Percentiles rank a stretch among this genome's conserved stretches.
Evolutionary conservation across 2,888 invertebrate genomes (phyloP).

Genomic region (Acrobasis suavella): DNA sequence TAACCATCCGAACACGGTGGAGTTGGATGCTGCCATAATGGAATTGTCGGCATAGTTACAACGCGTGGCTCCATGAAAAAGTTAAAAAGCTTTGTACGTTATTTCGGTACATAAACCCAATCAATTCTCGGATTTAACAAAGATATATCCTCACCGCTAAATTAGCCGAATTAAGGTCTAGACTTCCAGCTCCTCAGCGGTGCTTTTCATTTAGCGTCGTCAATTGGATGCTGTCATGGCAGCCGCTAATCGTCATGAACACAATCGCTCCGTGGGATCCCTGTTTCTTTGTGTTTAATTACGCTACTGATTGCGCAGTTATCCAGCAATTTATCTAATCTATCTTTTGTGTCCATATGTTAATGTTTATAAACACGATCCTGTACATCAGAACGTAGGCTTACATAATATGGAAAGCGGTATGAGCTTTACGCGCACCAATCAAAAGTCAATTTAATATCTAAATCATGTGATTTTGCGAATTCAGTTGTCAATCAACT

Average conservation of each 20-base stretch:
- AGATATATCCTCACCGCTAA: neutral
- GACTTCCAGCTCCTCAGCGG: neutral
- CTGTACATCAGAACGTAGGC: too few relatives aligned
- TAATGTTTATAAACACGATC: neutral
- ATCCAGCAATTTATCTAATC: conserved; percentile 11
- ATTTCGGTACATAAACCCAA: conserved; percentile 4
- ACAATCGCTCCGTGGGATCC: conserved; percentile 5
- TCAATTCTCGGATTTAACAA: neutral
- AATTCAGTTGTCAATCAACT: too few relatives aligned
- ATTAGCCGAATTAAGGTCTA: conserved; percentile 3
- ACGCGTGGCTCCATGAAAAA: too few relatives aligned
- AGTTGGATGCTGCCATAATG: too few relatives aligned
- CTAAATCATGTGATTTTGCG: too few relatives aligned
- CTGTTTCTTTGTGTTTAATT: conserved; percentile 15
- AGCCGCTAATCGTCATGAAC: conserved; percentile 5
- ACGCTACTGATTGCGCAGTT: conserved; percentile 9
- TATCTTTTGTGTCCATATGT: neutral
- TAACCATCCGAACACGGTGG: too few relatives aligned
- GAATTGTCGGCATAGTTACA: too few relatives aligned
- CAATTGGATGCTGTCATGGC: conserved; percentile 13
- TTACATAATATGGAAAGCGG: too few relatives aligned
- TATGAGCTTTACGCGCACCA: too few relatives aligned
- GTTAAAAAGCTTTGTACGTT: too few relatives aligned
- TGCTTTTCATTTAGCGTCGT: conserved; percentile 7
- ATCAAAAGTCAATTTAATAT: too few relatives aligned